phyloP scores from a whole-genome alignment of 2,113 vertebrate genomes.

The Cynocephalus volans region DNA sequence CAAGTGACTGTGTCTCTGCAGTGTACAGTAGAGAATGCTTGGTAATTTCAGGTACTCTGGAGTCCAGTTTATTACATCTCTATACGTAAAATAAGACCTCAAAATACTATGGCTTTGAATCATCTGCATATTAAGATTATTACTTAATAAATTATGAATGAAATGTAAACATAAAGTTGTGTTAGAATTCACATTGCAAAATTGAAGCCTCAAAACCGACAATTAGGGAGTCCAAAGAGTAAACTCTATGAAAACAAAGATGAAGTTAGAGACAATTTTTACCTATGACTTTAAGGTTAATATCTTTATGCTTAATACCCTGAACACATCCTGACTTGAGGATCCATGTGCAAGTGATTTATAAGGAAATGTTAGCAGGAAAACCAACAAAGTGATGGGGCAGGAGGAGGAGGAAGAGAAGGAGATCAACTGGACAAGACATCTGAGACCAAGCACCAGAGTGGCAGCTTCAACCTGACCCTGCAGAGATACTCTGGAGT shows the following conservation, averaged over 20 bases:
- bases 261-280: neutral
- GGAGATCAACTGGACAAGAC: too few species aligned
- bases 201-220: neutral
- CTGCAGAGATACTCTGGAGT: neutral
- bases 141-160: constrained; percentile 27
- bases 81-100: neutral
- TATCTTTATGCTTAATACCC: neutral
- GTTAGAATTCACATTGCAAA: neutral
- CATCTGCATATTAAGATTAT: neutral
- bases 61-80: neutral
- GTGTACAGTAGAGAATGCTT: neutral
- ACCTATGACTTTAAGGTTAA: neutral
- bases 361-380: neutral
- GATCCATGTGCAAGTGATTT: neutral
- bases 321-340: neutral
- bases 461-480: neutral
- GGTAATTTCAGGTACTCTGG: neutral
- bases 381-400: neutral
- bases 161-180: neutral
- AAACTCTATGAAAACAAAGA: constrained; percentile 32
- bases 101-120: constrained; percentile 26
- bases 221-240: neutral
- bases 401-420: neutral
- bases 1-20: neutral
- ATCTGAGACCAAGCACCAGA: neutral